Conservation (phyloP, 2,888 invertebrate species). For the Pandemis cinnamomeana region DNA sequence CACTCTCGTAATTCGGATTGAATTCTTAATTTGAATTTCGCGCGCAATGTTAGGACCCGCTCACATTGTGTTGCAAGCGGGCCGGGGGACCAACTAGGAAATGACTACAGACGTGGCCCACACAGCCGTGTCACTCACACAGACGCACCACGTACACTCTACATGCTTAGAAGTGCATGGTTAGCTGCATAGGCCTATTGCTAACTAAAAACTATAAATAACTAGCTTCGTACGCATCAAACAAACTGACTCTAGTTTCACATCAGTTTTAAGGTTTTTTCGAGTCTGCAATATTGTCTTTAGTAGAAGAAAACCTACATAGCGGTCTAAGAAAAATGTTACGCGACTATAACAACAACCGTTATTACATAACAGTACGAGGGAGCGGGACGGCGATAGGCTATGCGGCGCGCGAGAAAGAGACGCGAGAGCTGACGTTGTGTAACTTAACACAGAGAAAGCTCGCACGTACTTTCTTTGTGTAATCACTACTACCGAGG, state of each 20-base stretch:
- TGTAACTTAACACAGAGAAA: conserved; percentile 82
- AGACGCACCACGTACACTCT: conserved; percentile 57
- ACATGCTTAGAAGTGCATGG: conserved; percentile 50
- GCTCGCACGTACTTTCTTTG: conserved; percentile 80
- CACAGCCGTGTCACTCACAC: conserved; percentile 61
- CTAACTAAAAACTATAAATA: conserved; percentile 28
- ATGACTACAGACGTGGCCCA: conserved; percentile 69
- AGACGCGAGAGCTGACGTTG: conserved; percentile 69
- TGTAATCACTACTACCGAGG: conserved; percentile 58
- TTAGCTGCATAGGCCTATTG: conserved; percentile 56
- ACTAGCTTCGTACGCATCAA: neutral
- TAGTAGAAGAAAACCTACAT: conserved; percentile 45
- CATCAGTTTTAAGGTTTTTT: conserved; percentile 4
- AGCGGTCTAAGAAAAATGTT: conserved; percentile 79
- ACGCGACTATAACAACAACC: conserved; percentile 80
- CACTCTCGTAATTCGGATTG: conserved; percentile 43
- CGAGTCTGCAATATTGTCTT: neutral
- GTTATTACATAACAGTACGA: conserved; percentile 82
- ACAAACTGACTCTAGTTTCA: conserved; percentile 3
- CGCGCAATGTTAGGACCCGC: conserved; percentile 80
- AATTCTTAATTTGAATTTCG: conserved; percentile 62
- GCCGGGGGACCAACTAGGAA: conserved; percentile 82
- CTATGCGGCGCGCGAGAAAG: conserved; percentile 58
- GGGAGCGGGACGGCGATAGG: conserved; percentile 59
- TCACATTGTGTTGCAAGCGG: conserved; percentile 81